These are phyloP conservation scores for Otus scops DNA, from an alignment of 2,797 vertebrate genomes.

Conservation along the genomic window DNA sequence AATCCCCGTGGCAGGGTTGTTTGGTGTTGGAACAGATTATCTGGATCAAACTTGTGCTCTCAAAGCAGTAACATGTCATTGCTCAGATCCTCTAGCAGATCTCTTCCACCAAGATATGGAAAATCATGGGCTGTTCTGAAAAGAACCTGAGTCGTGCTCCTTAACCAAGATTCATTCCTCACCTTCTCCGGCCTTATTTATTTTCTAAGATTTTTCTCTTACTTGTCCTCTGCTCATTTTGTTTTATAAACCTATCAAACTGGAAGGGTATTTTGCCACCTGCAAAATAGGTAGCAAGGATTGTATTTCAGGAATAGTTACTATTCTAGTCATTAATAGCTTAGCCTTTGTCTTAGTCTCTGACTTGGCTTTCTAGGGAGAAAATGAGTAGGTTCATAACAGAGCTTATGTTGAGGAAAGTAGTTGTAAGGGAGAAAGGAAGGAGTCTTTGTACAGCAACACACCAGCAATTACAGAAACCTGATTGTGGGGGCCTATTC, in stretches of 20 bases:
- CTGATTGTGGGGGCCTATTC: neutral
- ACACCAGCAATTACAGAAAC: neutral
- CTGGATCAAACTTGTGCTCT: neutral
- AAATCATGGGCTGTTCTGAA: neutral
- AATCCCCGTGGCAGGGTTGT: neutral
- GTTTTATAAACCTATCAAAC: neutral
- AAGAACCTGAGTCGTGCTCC: neutral
- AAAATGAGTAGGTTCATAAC: neutral
- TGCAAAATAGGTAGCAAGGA: neutral
- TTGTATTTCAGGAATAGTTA: neutral
- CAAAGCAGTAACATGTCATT: neutral
- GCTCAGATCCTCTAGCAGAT: neutral
- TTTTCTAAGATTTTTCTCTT: neutral
- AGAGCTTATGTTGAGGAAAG: neutral
- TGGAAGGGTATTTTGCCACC: neutral
- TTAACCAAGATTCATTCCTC: neutral
- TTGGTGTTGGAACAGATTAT: neutral
- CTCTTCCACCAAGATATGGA: neutral
- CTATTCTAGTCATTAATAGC: neutral
- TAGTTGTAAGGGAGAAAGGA: neutral
- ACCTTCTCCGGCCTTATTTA: neutral
- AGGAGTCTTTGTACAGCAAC: neutral
- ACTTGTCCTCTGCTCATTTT: neutral
- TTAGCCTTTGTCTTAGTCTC: neutral
- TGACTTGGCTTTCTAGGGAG: neutral